Evolutionary conservation across 1,140 invertebrate species (phyloP).

Genomic region (Calosoma granatense): DNA sequence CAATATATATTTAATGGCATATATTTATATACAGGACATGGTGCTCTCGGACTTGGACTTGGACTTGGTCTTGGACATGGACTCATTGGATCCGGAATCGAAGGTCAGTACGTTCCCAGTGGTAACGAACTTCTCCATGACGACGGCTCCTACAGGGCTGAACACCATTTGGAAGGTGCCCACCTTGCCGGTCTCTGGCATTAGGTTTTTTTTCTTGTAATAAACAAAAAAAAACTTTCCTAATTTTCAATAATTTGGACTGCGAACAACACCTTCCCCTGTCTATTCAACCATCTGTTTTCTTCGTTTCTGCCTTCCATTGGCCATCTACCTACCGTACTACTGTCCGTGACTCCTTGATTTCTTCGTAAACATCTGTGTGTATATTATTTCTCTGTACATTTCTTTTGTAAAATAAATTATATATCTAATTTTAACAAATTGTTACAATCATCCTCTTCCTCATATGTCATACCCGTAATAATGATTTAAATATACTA

Average conservation of each 20-base stretch:
- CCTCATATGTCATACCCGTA: too few relatives aligned
- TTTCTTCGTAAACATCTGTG: not conserved
- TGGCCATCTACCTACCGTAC: not conserved
- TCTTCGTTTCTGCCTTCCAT: too few relatives aligned
- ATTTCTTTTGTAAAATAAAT: not conserved
- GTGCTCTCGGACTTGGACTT: slow-evolving; percentile 8
- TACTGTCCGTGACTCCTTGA: too few relatives aligned
- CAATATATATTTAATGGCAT: too few relatives aligned
- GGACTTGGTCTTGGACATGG: slow-evolving; percentile 10
- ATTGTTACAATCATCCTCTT: too few relatives aligned
- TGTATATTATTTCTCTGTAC: not conserved
- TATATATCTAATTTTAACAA: too few relatives aligned
- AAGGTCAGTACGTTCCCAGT: not conserved
- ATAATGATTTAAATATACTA: too few relatives aligned
- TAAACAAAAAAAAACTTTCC: not conserved
- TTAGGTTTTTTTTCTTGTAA: not conserved
- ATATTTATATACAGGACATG: not conserved
- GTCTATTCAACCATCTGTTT: too few relatives aligned
- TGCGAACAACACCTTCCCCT: too few relatives aligned
- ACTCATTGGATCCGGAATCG: slow-evolving; percentile 9
- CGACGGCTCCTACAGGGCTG: not conserved
- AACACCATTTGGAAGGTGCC: not conserved
- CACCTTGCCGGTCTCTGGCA: not conserved
- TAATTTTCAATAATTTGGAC: not conserved
- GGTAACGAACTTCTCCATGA: not conserved